Base-by-base conservation (phyloP, 2,113 vertebrate species). In the Austrofundulus limnaeus region DNA sequence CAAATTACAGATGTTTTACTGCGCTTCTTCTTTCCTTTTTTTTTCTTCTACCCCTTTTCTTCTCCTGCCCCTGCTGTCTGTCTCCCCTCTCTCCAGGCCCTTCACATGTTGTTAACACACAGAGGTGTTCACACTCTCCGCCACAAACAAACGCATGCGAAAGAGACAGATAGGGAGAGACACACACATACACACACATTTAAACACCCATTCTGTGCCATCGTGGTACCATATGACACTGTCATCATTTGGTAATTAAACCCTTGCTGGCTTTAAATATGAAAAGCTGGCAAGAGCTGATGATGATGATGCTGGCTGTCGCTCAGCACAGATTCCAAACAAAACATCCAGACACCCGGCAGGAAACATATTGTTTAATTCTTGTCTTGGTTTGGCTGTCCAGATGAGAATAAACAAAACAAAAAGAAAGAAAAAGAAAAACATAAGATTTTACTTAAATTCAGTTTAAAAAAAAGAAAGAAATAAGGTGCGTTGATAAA, bases 1-100 rank as follows among this genome's bases (percentile, higher is more conserved):
- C 95, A 96, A 95, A 97, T 98, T 97, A 96, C 95, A 98, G 96
- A 97, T 98, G 95, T 98, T 98, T 98, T 97, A 97, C 94, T 95
- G 94, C 93, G 92, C 92, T 91, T 92, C 92, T 92, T 92, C 91
- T 94, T 93, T 91, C 90, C 90, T 23, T 25, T 24, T 20, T 20
- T 12, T 28, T 55, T 46, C 60, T 57, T 13, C 88, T 7, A 28
- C 92, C 92, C 50, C 38, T 38, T 38, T 54, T 64, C 64, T 69
- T 62, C 74, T 78, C 72, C 77, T 71, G 69, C 89, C 89, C 90
- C 31, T 88, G 90, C 89, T 92, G 72, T 75, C 43, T 46, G 43
- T 53, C 24, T 61, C 89, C 89, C 89, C 92, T n/a, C 86, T 85
- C 88, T 93, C 64, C 46, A 37, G 61, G 61, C 75, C 75, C 70